These are phyloP conservation scores for Amyelois transitella DNA, from an alignment of 1,140 invertebrate genomes.

Conservation along the genomic window DNA sequence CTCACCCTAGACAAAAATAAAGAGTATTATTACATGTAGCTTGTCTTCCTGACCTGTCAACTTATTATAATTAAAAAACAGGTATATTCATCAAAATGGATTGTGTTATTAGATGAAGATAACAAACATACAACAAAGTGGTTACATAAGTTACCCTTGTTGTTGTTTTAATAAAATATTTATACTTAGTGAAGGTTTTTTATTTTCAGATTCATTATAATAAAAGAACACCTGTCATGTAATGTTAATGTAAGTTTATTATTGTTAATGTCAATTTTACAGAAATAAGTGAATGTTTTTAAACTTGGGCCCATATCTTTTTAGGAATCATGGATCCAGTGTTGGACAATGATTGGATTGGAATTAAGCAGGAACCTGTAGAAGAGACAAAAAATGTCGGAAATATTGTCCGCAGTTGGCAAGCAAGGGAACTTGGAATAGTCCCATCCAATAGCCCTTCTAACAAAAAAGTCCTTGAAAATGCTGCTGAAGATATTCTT, in stretches of 20 bases:
- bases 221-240: constrained; percentile 1
- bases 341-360: constrained; percentile 57
- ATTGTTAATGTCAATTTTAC: not conserved
- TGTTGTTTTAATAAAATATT: not conserved
- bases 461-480: constrained; percentile 62
- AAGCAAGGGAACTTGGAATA: constrained; percentile 55
- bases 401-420: constrained; percentile 58
- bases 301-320: not conserved
- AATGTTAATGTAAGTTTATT: constrained; percentile 7
- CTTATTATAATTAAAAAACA: not conserved
- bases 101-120: not conserved
- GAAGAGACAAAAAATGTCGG: constrained; percentile 46
- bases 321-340: constrained; percentile 56
- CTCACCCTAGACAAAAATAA: constrained; percentile 25
- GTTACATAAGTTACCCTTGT: not conserved
- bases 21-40: not conserved
- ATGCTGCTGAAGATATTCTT: constrained; percentile 62
- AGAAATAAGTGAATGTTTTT: not conserved
- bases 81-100: not conserved
- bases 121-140: not conserved
- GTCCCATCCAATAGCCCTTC: constrained; percentile 40
- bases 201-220: constrained; percentile 1
- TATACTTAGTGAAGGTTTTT: not conserved
- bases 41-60: too few species aligned
- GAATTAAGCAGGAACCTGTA: constrained; percentile 50